Evolutionary conservation across 2,113 vertebrate species (phyloP).

Genomic region (Dryoscopus gambensis): DNA sequence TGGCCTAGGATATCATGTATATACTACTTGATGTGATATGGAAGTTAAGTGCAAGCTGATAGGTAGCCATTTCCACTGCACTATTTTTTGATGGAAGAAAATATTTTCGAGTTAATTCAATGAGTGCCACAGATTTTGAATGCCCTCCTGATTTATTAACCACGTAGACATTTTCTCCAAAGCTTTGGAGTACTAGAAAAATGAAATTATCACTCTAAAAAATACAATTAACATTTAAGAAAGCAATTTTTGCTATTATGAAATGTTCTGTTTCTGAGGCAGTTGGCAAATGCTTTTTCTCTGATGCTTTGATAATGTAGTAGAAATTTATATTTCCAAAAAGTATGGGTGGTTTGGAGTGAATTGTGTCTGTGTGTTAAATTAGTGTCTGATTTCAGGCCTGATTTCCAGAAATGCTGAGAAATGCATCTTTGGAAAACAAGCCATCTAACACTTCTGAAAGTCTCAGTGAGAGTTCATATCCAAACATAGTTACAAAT

Average conservation of each 20-base stretch:
- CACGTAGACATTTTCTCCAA: neutral
- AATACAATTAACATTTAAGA: neutral
- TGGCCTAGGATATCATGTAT: neutral
- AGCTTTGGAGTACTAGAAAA: neutral
- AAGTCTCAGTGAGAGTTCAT: neutral
- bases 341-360: neutral
- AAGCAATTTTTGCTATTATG: neutral
- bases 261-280: neutral
- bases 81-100: neutral
- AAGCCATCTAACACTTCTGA: neutral
- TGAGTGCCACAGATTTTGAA: neutral
- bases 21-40: neutral
- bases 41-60: neutral
- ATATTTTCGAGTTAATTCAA: neutral
- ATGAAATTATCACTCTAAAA: neutral
- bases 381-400: neutral
- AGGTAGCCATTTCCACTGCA: neutral
- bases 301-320: neutral
- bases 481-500: neutral
- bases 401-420: constrained; percentile 2
- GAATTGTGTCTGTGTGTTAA: neutral
- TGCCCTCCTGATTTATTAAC: neutral
- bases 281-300: neutral
- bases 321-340: neutral
- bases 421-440: neutral